A percentile compares a stretch with the other conserved stretches of the same genome.
These are phyloP conservation scores for Orius insidiosus DNA, from an alignment of 1,140 invertebrate species.

Conservation along the genomic window DNA sequence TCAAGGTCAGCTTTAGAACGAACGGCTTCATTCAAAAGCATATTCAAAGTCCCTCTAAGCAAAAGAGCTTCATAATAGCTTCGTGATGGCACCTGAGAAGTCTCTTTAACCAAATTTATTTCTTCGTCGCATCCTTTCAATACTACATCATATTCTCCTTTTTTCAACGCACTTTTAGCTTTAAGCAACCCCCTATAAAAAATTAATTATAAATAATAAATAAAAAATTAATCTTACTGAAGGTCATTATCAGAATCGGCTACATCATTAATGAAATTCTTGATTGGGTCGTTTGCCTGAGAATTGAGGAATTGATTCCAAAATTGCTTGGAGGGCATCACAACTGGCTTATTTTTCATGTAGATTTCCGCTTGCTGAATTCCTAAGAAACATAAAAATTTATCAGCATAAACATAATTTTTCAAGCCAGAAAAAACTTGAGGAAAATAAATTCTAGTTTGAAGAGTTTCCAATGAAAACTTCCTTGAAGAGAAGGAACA, in stretches of 20 bases:
- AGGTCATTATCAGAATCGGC: constrained; percentile 21
- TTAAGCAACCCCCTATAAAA: constrained; percentile 37
- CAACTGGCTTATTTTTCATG: constrained; percentile 43
- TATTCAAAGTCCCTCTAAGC: constrained; percentile 64
- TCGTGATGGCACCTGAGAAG: constrained; percentile 25
- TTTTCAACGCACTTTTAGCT: constrained; percentile 44
- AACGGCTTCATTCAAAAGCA: constrained; percentile 52
- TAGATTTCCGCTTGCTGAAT: constrained; percentile 50
- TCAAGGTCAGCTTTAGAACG: constrained; percentile 54
- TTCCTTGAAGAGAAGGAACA: no score
- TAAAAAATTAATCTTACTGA: not conserved
- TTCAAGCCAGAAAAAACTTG: no score
- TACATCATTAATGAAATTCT: constrained; percentile 13
- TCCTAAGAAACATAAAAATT: constrained; percentile 27
- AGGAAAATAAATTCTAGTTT: no score
- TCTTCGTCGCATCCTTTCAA: constrained; percentile 64
- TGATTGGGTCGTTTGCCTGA: constrained; percentile 60
- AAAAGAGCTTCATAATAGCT: constrained; percentile 47
- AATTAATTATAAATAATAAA: constrained; percentile 3
- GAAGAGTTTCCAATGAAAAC: no score
- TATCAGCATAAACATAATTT: no score
- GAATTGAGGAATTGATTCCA: constrained; percentile 69
- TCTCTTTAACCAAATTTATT: constrained; percentile 36
- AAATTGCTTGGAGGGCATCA: constrained; percentile 67
- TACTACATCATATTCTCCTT: constrained; percentile 58